Evolutionary conservation across 2,888 invertebrate genomes (phyloP).

Genomic region (Achlya flavicornis): DNA sequence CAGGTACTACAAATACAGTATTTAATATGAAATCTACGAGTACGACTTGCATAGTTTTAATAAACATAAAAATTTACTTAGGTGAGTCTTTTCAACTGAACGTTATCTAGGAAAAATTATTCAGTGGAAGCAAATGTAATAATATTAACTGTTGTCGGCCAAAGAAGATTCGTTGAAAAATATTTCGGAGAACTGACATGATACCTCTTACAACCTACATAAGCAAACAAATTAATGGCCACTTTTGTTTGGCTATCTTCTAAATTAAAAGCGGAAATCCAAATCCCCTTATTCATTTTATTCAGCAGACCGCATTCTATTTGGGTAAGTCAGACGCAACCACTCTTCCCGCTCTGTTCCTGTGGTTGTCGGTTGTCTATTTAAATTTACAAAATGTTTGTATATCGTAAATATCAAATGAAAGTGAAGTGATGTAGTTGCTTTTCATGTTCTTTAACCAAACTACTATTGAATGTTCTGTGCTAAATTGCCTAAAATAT

Average conservation of each 20-base stretch:
- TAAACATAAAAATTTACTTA: no score
- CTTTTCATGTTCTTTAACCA: neutral
- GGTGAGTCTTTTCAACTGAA: no score
- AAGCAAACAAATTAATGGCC: neutral
- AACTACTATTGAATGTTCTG: no score
- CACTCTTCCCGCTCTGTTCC: neutral
- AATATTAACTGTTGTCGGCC: no score
- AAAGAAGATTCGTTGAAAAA: neutral
- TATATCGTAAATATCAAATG: neutral
- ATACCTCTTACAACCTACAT: neutral
- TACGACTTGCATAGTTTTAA: no score
- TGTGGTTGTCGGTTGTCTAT: conserved; percentile 4
- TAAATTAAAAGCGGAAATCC: conserved; percentile 1
- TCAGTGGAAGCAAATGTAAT: no score
- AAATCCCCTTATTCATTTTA: conserved; percentile 4
- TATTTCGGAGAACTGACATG: neutral
- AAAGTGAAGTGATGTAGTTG: neutral
- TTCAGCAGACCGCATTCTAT: conserved; percentile 3
- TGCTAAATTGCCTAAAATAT: neutral
- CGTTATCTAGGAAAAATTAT: no score
- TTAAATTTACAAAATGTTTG: conserved; percentile 8
- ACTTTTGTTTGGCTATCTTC: neutral
- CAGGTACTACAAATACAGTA: no score
- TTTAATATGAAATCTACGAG: no score
- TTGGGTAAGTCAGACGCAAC: neutral